Evolutionary conservation across 2,113 vertebrate genomes (phyloP).

Genomic region (Pseudorasbora parva): DNA sequence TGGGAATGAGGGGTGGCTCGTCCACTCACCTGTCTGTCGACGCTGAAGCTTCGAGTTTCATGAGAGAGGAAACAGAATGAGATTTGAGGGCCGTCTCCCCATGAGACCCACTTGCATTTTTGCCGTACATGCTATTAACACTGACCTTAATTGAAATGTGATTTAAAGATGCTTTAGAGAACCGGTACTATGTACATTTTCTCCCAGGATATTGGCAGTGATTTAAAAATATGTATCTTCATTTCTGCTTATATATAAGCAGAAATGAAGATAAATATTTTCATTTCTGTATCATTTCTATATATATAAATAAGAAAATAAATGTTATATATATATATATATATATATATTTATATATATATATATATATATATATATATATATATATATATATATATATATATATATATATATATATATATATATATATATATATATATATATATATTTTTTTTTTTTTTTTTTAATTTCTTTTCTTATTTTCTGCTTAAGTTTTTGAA

Average conservation of each 20-base stretch:
- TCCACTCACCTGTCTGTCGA: conserved; percentile 27
- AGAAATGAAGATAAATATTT: too few relatives aligned
- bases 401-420: too few relatives aligned
- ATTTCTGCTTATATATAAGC: too few relatives aligned
- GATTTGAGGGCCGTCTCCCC: background rate
- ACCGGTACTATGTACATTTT: background rate
- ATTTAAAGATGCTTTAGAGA: background rate
- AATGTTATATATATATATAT: too few relatives aligned
- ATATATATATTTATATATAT: too few relatives aligned
- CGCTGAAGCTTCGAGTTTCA: conserved; percentile 29
- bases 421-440: too few relatives aligned
- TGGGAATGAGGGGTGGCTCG: conserved; percentile 38
- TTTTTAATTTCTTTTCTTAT: background rate
- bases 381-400: too few relatives aligned
- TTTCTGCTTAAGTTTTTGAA: background rate
- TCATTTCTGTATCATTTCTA: too few relatives aligned
- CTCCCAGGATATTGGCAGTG: background rate
- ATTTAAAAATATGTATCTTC: background rate
- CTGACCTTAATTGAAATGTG: background rate
- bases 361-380: too few relatives aligned
- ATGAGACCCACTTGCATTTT: background rate
- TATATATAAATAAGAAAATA: too few relatives aligned
- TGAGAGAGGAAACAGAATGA: background rate
- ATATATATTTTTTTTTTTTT: too few relatives aligned
- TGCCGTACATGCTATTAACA: conserved; percentile 30